A percentile compares a stretch with the other conserved stretches of the same genome.
phyloP scores from a whole-genome alignment of 2,888 invertebrate species.

The Dryadula phaetusa region DNA sequence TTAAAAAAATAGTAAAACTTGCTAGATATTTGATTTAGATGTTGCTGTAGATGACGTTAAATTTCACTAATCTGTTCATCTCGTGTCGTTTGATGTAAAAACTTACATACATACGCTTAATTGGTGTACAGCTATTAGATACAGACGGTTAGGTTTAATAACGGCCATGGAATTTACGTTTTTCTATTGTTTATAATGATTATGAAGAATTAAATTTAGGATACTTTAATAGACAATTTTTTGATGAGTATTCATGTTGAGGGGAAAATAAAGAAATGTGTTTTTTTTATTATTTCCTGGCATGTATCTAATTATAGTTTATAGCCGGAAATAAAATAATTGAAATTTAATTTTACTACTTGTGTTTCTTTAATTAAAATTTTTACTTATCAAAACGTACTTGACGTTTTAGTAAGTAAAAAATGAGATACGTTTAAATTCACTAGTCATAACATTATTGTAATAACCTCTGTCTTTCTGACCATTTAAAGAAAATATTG shows the following conservation, averaged over 20 bases:
- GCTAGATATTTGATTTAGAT: too few relatives aligned
- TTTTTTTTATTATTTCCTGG: constrained; percentile 8
- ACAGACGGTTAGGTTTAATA: constrained; percentile 34
- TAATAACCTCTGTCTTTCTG: too few relatives aligned
- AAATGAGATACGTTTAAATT: too few relatives aligned
- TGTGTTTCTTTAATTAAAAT: too few relatives aligned
- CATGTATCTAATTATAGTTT: not conserved
- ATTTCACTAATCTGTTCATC: constrained; percentile 34
- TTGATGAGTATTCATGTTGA: not conserved
- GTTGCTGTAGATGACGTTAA: constrained; percentile 1
- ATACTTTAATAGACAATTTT: not conserved
- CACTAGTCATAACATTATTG: too few relatives aligned
- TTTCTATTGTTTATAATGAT: constrained; percentile 24
- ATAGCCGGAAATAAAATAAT: too few relatives aligned
- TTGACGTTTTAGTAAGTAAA: too few relatives aligned
- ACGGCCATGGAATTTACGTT: constrained; percentile 35
- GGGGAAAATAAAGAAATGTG: constrained; percentile 3
- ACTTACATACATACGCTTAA: constrained; percentile 27
- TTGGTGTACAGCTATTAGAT: constrained; percentile 34
- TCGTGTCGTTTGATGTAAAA: constrained; percentile 35
- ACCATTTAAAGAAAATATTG: too few relatives aligned
- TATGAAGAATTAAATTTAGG: constrained; percentile 20
- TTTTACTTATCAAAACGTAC: too few relatives aligned
- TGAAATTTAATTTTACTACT: too few relatives aligned
- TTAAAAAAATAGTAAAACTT: too few relatives aligned